Conservation (phyloP, 2,888 invertebrate genomes). For the Amphipoea oculea region DNA sequence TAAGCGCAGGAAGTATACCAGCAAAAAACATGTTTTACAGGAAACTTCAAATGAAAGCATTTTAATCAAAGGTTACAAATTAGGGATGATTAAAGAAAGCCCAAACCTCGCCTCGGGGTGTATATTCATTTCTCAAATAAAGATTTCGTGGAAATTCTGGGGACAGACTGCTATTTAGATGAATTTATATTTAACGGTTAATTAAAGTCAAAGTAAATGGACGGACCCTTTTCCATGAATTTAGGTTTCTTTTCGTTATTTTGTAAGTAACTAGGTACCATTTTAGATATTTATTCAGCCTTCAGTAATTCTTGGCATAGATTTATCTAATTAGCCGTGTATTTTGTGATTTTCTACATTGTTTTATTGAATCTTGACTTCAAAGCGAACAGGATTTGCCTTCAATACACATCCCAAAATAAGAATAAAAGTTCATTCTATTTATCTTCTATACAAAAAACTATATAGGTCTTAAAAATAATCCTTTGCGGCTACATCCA, state of each 20-base stretch:
- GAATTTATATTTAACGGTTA: constrained; percentile 18
- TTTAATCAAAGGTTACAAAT: constrained; percentile 32
- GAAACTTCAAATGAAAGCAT: constrained; percentile 24
- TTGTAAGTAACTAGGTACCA: background rate
- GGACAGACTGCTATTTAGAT: constrained; percentile 10
- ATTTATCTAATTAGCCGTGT: background rate
- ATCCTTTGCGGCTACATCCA: background rate
- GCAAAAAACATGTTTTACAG: background rate
- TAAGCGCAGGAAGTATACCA: constrained; percentile 17
- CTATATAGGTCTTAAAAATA: background rate
- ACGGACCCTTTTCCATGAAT: background rate
- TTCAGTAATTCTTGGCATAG: background rate
- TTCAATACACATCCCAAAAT: no score
- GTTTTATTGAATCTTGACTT: background rate
- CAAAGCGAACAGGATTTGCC: background rate
- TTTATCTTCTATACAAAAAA: background rate
- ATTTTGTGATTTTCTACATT: background rate
- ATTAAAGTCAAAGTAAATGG: constrained; percentile 29
- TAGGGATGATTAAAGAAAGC: constrained; percentile 44
- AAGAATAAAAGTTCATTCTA: background rate
- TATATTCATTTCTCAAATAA: constrained; percentile 32
- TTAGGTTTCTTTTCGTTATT: background rate
- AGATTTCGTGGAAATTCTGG: constrained; percentile 17
- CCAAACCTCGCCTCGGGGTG: constrained; percentile 24
- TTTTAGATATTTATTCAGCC: background rate